These are phyloP conservation scores for Fragum whitleyi DNA, from an alignment of 2,888 invertebrate species.

Conservation along the genomic window DNA sequence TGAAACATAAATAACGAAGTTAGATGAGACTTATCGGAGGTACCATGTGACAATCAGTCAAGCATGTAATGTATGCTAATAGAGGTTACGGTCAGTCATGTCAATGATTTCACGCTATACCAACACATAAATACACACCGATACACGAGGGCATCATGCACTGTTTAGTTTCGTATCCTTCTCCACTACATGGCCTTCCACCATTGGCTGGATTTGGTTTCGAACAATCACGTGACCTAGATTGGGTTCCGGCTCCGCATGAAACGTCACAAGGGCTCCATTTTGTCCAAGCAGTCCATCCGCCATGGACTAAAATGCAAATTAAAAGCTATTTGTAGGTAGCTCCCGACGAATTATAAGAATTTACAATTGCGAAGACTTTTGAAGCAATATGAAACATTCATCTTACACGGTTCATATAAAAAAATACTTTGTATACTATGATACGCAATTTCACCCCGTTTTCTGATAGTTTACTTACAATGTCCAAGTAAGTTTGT, in stretches of 20 bases:
- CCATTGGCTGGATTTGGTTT: neutral
- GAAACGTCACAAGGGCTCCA: constrained; percentile 13
- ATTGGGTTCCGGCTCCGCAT: constrained; percentile 1
- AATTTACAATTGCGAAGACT: neutral
- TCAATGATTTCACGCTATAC: no score
- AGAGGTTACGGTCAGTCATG: no score
- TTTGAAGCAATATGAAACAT: neutral
- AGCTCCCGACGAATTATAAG: neutral
- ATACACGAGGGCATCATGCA: neutral
- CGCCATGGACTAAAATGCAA: constrained; percentile 1
- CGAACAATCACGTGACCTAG: neutral
- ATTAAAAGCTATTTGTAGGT: neutral
- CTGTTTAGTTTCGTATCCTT: neutral
- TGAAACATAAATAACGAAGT: no score
- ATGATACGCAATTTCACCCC: no score
- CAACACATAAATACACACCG: neutral
- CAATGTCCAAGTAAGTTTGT: no score
- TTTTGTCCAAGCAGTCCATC: constrained; percentile 9
- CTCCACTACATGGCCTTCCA: neutral
- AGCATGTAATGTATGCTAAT: no score
- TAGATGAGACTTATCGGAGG: no score
- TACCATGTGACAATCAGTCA: no score
- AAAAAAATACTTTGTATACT: neutral
- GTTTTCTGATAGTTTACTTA: no score
- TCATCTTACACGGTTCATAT: neutral